Percentiles rank a stretch among this genome's conserved stretches.
Conservation (phyloP, 2,113 vertebrate genomes). For the Chiloscyllium plagiosum region DNA sequence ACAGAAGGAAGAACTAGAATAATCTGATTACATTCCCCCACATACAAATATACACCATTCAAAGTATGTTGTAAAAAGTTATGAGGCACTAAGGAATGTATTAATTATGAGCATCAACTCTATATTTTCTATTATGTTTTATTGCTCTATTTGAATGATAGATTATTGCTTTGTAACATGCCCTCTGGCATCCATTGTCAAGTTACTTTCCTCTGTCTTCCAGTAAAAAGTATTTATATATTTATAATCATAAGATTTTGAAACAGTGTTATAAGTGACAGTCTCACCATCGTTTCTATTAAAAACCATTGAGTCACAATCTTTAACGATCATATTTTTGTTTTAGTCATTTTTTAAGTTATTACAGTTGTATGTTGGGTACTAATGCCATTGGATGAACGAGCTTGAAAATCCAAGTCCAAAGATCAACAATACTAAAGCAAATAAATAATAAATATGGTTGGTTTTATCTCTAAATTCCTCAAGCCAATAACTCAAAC, state of each 20-base stretch:
- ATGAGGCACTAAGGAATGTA: neutral
- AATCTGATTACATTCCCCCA: neutral
- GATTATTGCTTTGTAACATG: neutral
- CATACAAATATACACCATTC: neutral
- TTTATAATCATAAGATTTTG: neutral
- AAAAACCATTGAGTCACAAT: neutral
- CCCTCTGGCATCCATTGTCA: neutral
- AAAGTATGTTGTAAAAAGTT: neutral
- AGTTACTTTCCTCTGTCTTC: neutral
- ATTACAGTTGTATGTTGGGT: neutral
- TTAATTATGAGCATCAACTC: neutral
- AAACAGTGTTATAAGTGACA: neutral
- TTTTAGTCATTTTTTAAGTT: neutral
- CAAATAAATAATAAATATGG: neutral
- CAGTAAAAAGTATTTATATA: neutral
- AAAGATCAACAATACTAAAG: neutral
- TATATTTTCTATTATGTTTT: neutral
- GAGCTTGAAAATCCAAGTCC: neutral
- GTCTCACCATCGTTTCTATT: neutral
- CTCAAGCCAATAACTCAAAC: neutral
- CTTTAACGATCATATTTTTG: neutral
- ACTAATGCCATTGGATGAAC: neutral
- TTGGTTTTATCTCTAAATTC: neutral
- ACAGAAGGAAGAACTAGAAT: neutral
- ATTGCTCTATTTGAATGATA: neutral